Conservation (phyloP, 2,113 vertebrate genomes). For the Sphaerodactylus townsendi region DNA sequence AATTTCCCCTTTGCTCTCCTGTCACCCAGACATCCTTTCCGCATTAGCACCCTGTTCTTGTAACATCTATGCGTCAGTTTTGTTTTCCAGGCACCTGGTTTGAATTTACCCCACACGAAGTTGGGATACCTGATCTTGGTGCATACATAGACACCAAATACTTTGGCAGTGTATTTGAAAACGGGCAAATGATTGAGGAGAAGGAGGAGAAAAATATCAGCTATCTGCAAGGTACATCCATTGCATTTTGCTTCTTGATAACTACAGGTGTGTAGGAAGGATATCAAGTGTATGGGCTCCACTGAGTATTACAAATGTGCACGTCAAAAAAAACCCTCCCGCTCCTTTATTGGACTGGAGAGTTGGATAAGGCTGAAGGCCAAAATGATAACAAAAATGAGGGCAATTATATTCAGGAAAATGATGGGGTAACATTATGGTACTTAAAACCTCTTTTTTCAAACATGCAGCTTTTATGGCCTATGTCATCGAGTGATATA, state of each 20-base stretch:
- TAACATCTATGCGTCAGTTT: too few relatives aligned
- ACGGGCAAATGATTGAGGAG: neutral
- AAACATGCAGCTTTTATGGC: too few relatives aligned
- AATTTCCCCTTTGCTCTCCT: neutral
- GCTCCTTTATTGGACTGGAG: too few relatives aligned
- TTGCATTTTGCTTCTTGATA: neutral
- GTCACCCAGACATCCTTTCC: neutral
- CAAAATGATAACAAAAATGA: too few relatives aligned
- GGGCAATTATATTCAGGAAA: too few relatives aligned
- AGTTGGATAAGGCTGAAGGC: too few relatives aligned
- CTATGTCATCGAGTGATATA: neutral
- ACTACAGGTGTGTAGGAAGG: neutral
- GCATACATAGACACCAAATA: neutral
- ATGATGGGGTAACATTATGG: too few relatives aligned
- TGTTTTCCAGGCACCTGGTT: slow-evolving; percentile 15
- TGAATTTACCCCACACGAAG: slow-evolving; percentile 26
- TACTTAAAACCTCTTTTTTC: too few relatives aligned
- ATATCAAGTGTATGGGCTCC: too few relatives aligned
- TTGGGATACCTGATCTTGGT: slow-evolving; percentile 1
- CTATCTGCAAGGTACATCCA: slow-evolving; percentile 1
- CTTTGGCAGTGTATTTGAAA: slow-evolving; percentile 15
- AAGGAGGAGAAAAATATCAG: slow-evolving; percentile 6
- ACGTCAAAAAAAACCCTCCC: too few relatives aligned
- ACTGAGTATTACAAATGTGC: neutral
- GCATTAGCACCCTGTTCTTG: neutral